Base-by-base conservation (phyloP, 2,113 vertebrate genomes). In the Choloepus hoffmanni region DNA sequence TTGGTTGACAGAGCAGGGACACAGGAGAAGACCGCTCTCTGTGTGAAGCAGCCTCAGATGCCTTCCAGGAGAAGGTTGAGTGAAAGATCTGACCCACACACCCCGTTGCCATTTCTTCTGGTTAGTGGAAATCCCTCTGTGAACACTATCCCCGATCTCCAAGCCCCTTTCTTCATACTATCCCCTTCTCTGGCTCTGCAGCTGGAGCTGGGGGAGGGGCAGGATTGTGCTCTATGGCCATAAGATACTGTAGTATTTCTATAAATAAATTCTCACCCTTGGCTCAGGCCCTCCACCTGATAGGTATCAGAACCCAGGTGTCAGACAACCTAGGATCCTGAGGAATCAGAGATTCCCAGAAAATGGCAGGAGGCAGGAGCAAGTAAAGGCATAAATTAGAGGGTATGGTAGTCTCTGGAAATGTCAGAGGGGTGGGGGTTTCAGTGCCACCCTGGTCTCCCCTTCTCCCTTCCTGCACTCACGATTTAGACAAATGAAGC, bases 401-500 rank as follows among this genome's bases (percentile, higher is more conserved):
- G 30, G 14, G n/a, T 36, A 36, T 36, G 36, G 36, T 36, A 67
- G 6, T 67, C 45, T 85, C n/a, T 43, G 58, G 63, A 85, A 78
- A 62, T 43, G 28, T 3, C 70, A 19, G 36, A 36, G 36, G 36
- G 36, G 36, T 10, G 9, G 40, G 21, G 8, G 21, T 26, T 45
- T 45, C 53, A 16, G 30, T 21, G 18, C 33, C 5, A 21, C n/a
- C 16, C 67, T 67, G 43, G 73, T n/a, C 50, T 40, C n/a, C 48
- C 43, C 62, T 84, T 36, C 3, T 18, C 14, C 83, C 3, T 11
- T 7, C 18, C 33, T 23, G 4, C 19, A 95, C 91, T 97, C 78
- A 96, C 96, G 95, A 43, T 96, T 90, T 36, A 94, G 89, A 90
- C 78, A 95, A 73, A 94, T 1, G 7, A n/a, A 77, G 30, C 73